Base-by-base conservation (phyloP, 2,113 vertebrate species). In the Seriola aureovittata region DNA sequence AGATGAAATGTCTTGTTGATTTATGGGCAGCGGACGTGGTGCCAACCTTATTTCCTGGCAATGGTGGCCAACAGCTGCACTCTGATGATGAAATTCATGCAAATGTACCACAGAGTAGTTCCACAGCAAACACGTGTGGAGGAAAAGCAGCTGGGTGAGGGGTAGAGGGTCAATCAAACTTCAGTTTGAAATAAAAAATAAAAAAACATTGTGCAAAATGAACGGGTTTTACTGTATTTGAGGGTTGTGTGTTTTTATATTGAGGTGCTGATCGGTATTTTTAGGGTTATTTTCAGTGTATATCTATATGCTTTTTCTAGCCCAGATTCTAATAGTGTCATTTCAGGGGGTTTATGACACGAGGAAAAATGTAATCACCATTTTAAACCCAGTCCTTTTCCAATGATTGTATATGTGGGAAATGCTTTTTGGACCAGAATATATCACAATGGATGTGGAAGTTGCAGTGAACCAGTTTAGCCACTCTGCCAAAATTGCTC, bases 41-140 rank as follows among this genome's bases (percentile, higher is more conserved):
- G 52, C 63, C 66, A 68, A 66, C 19, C 11, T 69, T 62, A 59
- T 75, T 81, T 83, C 55, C 54, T 78, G 73, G 67, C 46, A 68
- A 13, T 17, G 36, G 63, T 54, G 66, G 50, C 76, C 14, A 70
- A 38, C 67, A 63, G 71, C 62, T 78, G 83, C 70, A 82, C 67
- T 88, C 67, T 82, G 57, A 75, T 75, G 78, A 90, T 88, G 64
- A 85, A 80, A 88, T 65, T 63, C 34, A 74, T 88, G 72, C 62
- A 78, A 84, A 81, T 78, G 36, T 52, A 17, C 13, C 0, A 50
- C 19, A 40, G 71, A 69, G 55, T 63, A 77, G 34, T 17, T 40
- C 66, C 67, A 66, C 19, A 23, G 52, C 32, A 50, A 59, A 66
- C 66, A 32, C 3, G 38, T 60, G 55, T 69, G 42, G 58, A 44